Base-by-base conservation (phyloP, 2,113 vertebrate genomes). In the Pseudolaguvia tuberculata region DNA sequence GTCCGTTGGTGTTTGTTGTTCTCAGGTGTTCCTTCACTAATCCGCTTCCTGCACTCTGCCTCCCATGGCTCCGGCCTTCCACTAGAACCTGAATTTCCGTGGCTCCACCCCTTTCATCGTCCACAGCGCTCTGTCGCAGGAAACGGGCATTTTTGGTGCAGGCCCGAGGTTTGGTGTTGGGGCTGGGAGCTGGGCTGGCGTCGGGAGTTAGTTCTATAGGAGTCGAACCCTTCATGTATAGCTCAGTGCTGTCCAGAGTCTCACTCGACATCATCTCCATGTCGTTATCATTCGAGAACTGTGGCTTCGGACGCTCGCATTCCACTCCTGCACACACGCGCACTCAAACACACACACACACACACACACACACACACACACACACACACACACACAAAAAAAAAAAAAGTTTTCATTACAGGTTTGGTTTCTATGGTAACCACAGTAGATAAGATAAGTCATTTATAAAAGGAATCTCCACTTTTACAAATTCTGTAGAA, bases 251-350 rank as follows among this genome's bases (percentile, higher is more conserved):
- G 83, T 98, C 97, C 0, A 88, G 85, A 0, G 92, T 95, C 51
- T 94, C 94, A 0, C 93, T 94, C 42, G 96, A 98, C 57, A 95
- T 91, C 0, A 91, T 93, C 87, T 99, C 97, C 2, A 94, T 89
- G 74, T 94, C 93, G 12, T 86, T 85, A 0, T 97, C 95, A 0
- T 93, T 95, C 66, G 94, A 96, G 78, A 92, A 89, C 88, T 94
- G 95, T 31, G 89, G 94, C 85, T 94, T 95, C 0, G 95, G 95
- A 79, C 97, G 88, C 90, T 94, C 95, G 87, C 94, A 94, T 88
- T 98, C 94, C 13, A 98, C 92, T 79, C 95, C 97, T 99, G 73
- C 61, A 18, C 70, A 51, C 25, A 82, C 15, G 53, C 23, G 48
- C 25, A 81, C 18, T 55, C 17, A 55, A 20, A 67, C 55, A 51